These are phyloP conservation scores for Lepidurus packardi DNA, from an alignment of 1,140 invertebrate genomes.

Conservation along the genomic window DNA sequence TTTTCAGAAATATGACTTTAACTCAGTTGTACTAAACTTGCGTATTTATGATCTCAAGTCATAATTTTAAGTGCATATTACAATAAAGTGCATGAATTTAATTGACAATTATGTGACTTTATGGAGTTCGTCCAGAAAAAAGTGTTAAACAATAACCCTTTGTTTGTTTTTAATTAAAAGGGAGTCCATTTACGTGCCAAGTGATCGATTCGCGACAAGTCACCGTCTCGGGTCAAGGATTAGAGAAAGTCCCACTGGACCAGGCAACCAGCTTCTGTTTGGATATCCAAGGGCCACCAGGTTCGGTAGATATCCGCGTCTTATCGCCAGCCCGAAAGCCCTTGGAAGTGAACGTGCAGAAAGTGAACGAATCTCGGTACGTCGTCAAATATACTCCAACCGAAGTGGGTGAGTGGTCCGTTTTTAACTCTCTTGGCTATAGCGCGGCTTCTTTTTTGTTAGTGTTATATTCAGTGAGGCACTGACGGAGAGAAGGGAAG, in stretches of 20 bases:
- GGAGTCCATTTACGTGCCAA: slow-evolving; percentile 66
- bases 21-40: too few species aligned
- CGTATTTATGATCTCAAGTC: too few species aligned
- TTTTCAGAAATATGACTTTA: too few species aligned
- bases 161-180: slow-evolving; percentile 38
- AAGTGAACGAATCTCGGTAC: slow-evolving; percentile 45
- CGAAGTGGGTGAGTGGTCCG: slow-evolving; percentile 63
- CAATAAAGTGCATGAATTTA: too few species aligned
- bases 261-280: slow-evolving; percentile 75
- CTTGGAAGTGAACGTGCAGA: slow-evolving; percentile 38
- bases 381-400: slow-evolving; percentile 75
- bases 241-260: slow-evolving; percentile 89
- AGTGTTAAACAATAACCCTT: neutral
- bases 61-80: too few species aligned
- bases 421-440: slow-evolving; percentile 6
- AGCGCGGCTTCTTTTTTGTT: slow-evolving; percentile 34
- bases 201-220: slow-evolving; percentile 68
- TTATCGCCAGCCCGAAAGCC: slow-evolving; percentile 57
- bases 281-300: slow-evolving; percentile 62
- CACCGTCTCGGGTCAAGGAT: slow-evolving; percentile 65
- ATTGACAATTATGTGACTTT: neutral
- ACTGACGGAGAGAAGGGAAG: neutral
- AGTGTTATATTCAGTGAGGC: neutral
- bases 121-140: neutral
- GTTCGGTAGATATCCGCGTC: slow-evolving; percentile 68